Evolutionary conservation across 2,113 vertebrate genomes (phyloP).

Genomic region (Anguilla japonica): DNA sequence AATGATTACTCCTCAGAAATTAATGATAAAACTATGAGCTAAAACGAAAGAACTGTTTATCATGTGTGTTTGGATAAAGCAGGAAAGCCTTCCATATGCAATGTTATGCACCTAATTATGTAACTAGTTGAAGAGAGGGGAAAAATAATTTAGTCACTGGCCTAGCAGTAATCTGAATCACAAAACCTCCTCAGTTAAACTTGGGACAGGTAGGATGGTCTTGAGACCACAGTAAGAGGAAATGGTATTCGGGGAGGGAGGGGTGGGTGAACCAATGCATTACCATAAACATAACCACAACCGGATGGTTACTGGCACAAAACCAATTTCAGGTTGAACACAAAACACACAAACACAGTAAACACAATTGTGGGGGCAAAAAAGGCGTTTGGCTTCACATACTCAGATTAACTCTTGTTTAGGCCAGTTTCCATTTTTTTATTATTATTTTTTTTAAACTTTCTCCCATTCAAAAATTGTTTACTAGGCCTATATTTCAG

Average conservation of each 20-base stretch:
- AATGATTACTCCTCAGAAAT: not conserved
- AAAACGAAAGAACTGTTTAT: not conserved
- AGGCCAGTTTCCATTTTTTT: conserved; percentile 66
- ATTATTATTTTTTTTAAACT: conserved; percentile 49
- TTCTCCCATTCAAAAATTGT: conserved; percentile 43
- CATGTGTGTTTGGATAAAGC: not conserved
- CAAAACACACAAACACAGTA: conserved; percentile 56
- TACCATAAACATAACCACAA: not conserved
- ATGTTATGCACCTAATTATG: not conserved
- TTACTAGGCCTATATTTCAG: conserved; percentile 13
- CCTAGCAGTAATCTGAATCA: not conserved
- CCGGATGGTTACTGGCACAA: conserved; percentile 18
- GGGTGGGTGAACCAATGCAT: not conserved
- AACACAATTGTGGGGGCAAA: conserved; percentile 56
- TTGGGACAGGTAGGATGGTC: not conserved
- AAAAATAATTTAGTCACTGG: not conserved
- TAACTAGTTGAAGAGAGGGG: not conserved
- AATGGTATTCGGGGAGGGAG: not conserved
- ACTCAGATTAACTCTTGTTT: conserved; percentile 63
- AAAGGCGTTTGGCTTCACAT: conserved; percentile 65
- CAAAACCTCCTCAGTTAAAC: not conserved
- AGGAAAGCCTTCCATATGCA: not conserved
- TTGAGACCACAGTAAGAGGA: not conserved
- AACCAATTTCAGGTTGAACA: conserved; percentile 28
- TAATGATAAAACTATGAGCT: not conserved